Conservation (phyloP, 1,140 invertebrate species). For the Platorchestia sp. region DNA sequence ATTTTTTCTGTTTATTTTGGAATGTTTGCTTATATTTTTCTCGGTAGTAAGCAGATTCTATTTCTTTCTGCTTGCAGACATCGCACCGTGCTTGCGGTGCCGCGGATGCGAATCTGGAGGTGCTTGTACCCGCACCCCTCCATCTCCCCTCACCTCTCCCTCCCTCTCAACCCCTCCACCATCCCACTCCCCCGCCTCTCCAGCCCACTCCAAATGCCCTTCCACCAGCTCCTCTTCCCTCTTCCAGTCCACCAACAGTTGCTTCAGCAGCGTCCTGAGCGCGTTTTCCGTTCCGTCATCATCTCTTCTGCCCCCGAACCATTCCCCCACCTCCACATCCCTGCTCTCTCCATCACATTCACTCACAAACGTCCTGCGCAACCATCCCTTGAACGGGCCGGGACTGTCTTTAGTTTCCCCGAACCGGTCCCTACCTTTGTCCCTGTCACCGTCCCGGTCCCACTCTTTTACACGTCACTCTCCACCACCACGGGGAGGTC, state of each 20-base stretch:
- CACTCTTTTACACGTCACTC: not conserved
- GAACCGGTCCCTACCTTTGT: constrained; percentile 2
- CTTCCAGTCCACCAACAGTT: constrained; percentile 39
- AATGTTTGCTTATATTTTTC: not conserved
- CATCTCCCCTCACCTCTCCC: constrained; percentile 20
- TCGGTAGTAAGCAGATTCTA: not conserved
- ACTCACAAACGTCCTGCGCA: constrained; percentile 16
- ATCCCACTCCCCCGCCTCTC: constrained; percentile 26
- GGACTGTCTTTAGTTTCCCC: constrained; percentile 27
- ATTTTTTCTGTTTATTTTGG: not conserved
- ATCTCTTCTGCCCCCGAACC: not conserved
- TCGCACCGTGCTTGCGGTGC: constrained; percentile 49
- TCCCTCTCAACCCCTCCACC: constrained; percentile 6
- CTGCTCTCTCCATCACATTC: constrained; percentile 2
- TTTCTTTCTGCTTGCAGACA: constrained; percentile 15
- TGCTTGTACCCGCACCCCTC: constrained; percentile 42
- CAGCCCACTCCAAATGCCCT: not conserved
- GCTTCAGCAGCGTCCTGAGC: constrained; percentile 43
- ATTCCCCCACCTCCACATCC: not conserved
- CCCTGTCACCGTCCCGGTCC: constrained; percentile 29
- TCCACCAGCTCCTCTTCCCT: not conserved
- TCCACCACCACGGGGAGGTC: not conserved
- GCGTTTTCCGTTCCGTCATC: constrained; percentile 33
- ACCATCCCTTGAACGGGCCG: not conserved
- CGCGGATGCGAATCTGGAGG: constrained; percentile 55